phyloP scores from a whole-genome alignment of 2,113 vertebrate genomes.

The Notechis scutatus region DNA sequence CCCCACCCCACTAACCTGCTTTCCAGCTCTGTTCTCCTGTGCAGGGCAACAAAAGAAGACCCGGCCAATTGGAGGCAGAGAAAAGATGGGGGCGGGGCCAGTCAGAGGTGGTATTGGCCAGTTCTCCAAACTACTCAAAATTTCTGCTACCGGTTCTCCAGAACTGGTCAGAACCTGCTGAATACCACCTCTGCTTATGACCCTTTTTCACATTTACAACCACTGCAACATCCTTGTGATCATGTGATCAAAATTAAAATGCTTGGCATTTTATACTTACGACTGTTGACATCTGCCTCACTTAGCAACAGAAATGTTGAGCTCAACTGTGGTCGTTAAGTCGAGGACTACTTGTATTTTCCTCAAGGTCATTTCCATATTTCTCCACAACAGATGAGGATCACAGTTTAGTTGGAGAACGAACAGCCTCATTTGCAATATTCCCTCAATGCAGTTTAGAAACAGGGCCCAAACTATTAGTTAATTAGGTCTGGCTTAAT shows the following conservation, averaged over 20 bases:
- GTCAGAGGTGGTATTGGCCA: too few species aligned
- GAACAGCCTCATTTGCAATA: background rate
- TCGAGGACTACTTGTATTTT: background rate
- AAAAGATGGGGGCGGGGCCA: too few species aligned
- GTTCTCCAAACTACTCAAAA: too few species aligned
- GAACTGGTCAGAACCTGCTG: too few species aligned
- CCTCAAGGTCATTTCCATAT: background rate
- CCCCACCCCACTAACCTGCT: too few species aligned
- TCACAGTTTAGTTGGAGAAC: background rate
- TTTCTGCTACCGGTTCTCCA: too few species aligned
- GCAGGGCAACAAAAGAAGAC: too few species aligned
- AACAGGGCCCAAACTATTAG: background rate
- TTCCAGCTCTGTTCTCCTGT: too few species aligned
- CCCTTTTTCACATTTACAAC: background rate
- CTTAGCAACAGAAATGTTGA: background rate
- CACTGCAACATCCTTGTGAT: background rate
- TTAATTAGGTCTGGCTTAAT: background rate
- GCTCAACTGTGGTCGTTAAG: background rate
- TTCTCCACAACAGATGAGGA: background rate
- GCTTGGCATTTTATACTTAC: background rate
- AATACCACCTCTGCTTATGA: background rate
- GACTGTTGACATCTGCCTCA: background rate
- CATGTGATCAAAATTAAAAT: background rate
- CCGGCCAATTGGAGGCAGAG: too few species aligned
- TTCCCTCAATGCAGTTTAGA: background rate